phyloP scores from a whole-genome alignment of 2,888 invertebrate species.

The Conistra vaccinii region DNA sequence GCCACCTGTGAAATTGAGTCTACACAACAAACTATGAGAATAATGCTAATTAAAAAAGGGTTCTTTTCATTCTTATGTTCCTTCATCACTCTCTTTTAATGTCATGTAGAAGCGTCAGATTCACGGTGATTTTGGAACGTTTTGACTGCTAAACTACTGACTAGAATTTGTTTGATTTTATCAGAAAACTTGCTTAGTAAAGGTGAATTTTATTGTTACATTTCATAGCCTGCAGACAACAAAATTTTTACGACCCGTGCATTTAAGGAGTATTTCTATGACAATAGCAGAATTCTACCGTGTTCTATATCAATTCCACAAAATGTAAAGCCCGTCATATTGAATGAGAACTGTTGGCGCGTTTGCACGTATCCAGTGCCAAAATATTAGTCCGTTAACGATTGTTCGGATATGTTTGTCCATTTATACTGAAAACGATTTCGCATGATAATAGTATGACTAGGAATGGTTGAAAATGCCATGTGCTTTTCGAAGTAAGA shows the following conservation, averaged over 20 bases:
- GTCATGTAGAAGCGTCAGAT: not conserved
- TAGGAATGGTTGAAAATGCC: not conserved
- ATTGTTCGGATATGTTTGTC: constrained; percentile 8
- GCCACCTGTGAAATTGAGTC: too few relatives aligned
- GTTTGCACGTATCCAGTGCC: constrained; percentile 28
- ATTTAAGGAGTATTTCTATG: too few relatives aligned
- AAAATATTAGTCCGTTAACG: constrained; percentile 19
- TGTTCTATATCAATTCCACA: not conserved
- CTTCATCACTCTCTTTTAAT: not conserved
- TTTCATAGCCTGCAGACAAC: not conserved
- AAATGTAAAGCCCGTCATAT: constrained; percentile 1
- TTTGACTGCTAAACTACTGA: not conserved
- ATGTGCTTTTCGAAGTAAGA: constrained; percentile 2
- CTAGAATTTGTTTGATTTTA: not conserved
- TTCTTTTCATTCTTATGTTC: not conserved
- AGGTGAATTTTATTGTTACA: not conserved
- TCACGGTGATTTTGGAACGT: too few relatives aligned
- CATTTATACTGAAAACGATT: constrained; percentile 14
- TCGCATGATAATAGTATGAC: not conserved
- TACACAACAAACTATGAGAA: too few relatives aligned
- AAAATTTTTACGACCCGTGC: not conserved
- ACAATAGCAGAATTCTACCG: not conserved
- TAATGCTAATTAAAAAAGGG: too few relatives aligned
- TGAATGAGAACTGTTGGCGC: constrained; percentile 35
- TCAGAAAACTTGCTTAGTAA: not conserved